Conservation (phyloP, 2,888 invertebrate genomes). For the Hydrotaea diabolus region DNA sequence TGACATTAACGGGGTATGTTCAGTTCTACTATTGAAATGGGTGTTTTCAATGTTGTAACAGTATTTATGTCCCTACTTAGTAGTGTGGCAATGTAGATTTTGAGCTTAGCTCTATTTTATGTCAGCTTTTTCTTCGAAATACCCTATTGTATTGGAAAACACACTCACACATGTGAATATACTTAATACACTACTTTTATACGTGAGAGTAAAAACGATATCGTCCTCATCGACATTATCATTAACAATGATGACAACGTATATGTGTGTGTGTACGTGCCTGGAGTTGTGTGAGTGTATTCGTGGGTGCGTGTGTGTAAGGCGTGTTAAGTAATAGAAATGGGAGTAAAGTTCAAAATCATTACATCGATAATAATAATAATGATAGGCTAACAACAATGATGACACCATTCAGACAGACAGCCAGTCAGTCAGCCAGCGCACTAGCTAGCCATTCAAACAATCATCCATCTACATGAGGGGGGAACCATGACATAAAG, state of each 20-base stretch:
- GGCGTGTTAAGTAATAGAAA: not conserved
- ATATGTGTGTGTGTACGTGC: not conserved
- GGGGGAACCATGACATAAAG: not conserved
- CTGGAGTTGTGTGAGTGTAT: not conserved
- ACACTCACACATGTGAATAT: not conserved
- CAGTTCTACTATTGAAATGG: too few relatives aligned
- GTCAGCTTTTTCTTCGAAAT: not conserved
- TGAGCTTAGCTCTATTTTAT: too few relatives aligned
- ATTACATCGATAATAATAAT: not conserved
- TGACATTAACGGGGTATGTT: too few relatives aligned
- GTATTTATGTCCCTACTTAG: too few relatives aligned
- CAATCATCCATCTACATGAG: not conserved
- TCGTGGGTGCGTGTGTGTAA: not conserved
- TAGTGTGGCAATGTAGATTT: too few relatives aligned
- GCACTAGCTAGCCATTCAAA: too few relatives aligned
- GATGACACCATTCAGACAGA: not conserved
- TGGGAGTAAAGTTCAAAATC: conserved; percentile 2
- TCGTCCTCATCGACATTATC: not conserved
- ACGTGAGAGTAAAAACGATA: not conserved
- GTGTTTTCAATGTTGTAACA: too few relatives aligned
- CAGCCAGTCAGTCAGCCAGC: not conserved
- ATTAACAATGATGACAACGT: not conserved
- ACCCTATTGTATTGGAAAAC: not conserved
- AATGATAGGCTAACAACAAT: not conserved
- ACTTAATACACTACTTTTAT: not conserved